Evolutionary conservation across 2,113 vertebrate genomes (phyloP).

Genomic region (Lophochroa leadbeateri): DNA sequence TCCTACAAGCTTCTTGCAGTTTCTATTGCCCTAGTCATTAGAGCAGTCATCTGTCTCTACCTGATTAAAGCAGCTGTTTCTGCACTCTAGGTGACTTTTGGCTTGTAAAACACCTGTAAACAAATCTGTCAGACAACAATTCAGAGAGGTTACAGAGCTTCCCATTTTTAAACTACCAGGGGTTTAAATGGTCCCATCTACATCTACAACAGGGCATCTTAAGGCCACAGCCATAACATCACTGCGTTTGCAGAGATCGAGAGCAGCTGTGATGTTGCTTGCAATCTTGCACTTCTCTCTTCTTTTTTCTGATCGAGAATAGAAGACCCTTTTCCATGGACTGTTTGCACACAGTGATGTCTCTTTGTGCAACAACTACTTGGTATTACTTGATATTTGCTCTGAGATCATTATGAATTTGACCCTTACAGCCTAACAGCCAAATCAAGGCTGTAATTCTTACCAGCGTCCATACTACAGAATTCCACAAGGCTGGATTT

Average conservation of each 20-base stretch:
- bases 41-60: neutral
- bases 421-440: neutral
- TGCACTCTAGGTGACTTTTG: neutral
- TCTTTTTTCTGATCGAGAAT: neutral
- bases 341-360: neutral
- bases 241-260: neutral
- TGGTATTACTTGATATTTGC: neutral
- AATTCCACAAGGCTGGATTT: neutral
- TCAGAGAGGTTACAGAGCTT: neutral
- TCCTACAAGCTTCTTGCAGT: neutral
- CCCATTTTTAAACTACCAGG: neutral
- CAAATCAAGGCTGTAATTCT: neutral
- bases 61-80: neutral
- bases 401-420: neutral
- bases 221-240: neutral
- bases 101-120: neutral
- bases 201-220: neutral
- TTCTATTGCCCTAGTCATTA: neutral
- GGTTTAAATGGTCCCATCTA: neutral
- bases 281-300: neutral
- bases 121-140: neutral
- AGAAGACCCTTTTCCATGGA: neutral
- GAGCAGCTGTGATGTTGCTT: accelerated
- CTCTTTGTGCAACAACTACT: neutral
- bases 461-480: neutral